phyloP scores from a whole-genome alignment of 23 tunicate genomes.

The Diplosoma virens region DNA sequence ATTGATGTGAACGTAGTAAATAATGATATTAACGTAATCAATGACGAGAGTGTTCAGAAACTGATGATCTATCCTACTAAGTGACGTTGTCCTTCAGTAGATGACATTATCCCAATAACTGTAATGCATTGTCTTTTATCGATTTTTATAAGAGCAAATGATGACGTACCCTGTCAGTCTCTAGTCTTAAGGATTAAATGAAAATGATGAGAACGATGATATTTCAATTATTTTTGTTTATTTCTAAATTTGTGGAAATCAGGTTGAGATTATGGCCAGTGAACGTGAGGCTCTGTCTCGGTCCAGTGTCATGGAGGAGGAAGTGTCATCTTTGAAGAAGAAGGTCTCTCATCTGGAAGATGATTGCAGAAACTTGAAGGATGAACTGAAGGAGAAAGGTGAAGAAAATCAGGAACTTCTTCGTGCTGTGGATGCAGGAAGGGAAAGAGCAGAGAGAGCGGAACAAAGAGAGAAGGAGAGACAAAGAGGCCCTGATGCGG shows the following conservation, averaged over 20 bases:
- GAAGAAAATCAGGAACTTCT: conserved; percentile 26
- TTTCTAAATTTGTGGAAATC: background rate
- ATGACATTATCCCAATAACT: too few relatives aligned
- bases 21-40: too few relatives aligned
- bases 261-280: conserved; percentile 63
- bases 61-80: too few relatives aligned
- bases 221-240: background rate
- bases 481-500: conserved; percentile 53
- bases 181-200: too few relatives aligned
- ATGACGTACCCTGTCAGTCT: too few relatives aligned
- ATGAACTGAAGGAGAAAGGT: conserved; percentile 26
- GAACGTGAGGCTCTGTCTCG: conserved; percentile 37
- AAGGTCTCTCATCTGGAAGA: conserved; percentile 39
- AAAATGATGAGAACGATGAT: too few relatives aligned
- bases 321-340: conserved; percentile 24
- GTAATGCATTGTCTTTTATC: too few relatives aligned
- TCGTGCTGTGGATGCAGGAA: background rate
- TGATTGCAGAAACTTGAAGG: conserved; percentile 14
- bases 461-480: conserved; percentile 34
- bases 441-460: conserved; percentile 21
- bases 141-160: too few relatives aligned
- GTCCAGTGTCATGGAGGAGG: conserved; percentile 27
- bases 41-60: too few relatives aligned
- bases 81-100: too few relatives aligned
- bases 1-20: too few relatives aligned